phyloP scores from a whole-genome alignment of 1,140 invertebrate species.

The Calephelis virginiensis region DNA sequence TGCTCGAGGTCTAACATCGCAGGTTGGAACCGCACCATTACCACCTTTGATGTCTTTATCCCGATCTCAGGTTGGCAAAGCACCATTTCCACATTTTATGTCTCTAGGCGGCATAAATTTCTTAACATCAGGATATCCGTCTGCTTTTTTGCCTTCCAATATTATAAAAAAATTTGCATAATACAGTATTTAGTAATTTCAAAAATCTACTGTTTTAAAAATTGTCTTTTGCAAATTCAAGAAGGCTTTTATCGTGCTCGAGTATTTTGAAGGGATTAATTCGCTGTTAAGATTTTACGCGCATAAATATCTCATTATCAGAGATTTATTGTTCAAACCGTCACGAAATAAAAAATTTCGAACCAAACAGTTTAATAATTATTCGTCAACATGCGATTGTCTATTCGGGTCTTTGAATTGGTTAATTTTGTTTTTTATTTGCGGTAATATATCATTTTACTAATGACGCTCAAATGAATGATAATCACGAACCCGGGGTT shows the following conservation, averaged over 20 bases:
- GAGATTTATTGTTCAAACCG: slow-evolving; percentile 71
- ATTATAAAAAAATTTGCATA: too few species aligned
- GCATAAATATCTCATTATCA: slow-evolving; percentile 75
- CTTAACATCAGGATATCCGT: too few species aligned
- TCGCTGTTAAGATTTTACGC: slow-evolving; percentile 53
- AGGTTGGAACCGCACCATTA: too few species aligned
- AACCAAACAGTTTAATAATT: slow-evolving; percentile 70
- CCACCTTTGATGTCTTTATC: too few species aligned
- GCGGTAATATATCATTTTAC: slow-evolving; percentile 69
- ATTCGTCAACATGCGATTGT: slow-evolving; percentile 75
- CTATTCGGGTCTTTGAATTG: slow-evolving; percentile 56
- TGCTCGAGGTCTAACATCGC: too few species aligned
- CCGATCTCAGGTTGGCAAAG: too few species aligned
- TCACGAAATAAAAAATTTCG: slow-evolving; percentile 70
- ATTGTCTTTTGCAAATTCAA: too few species aligned
- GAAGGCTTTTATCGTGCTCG: background rate
- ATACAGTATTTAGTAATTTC: too few species aligned
- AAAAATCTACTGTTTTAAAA: too few species aligned
- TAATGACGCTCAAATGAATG: slow-evolving; percentile 70
- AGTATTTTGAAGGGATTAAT: slow-evolving; percentile 53
- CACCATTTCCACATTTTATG: too few species aligned
- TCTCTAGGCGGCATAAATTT: too few species aligned
- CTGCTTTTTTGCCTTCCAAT: too few species aligned
- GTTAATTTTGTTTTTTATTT: slow-evolving; percentile 71
- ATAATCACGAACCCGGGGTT: slow-evolving; percentile 25